These are phyloP conservation scores for Epirrhoe tristata DNA, from an alignment of 2,888 invertebrate species.

Conservation along the genomic window DNA sequence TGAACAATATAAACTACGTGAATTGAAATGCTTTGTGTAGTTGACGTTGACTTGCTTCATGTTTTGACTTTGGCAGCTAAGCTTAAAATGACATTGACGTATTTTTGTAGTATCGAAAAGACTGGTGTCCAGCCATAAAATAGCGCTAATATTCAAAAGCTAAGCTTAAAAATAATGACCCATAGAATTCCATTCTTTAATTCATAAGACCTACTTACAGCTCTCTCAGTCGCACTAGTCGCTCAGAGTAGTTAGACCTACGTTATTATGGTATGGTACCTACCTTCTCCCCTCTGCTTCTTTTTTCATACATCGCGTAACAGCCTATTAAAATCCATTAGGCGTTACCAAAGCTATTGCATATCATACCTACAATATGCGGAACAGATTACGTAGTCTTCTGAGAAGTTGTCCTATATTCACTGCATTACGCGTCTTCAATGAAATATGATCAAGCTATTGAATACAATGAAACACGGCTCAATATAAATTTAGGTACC, in stretches of 20 bases:
- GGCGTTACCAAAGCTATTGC: conserved; percentile 46
- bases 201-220: too few relatives aligned
- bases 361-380: conserved; percentile 44
- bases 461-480: background rate
- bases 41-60: too few relatives aligned
- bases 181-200: too few relatives aligned
- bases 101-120: background rate
- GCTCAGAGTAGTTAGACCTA: too few relatives aligned
- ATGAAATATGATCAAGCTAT: conserved; percentile 37
- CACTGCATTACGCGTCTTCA: conserved; percentile 47
- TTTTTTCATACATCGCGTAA: too few relatives aligned
- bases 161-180: background rate
- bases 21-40: conserved; percentile 22
- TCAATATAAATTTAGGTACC: too few relatives aligned
- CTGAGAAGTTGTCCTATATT: conserved; percentile 52
- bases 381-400: conserved; percentile 49
- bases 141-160: background rate
- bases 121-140: background rate
- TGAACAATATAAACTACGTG: conserved; percentile 14
- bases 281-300: too few relatives aligned
- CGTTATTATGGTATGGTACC: too few relatives aligned
- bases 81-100: background rate
- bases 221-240: too few relatives aligned
- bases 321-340: conserved; percentile 51
- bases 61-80: background rate